Evolutionary conservation across 2,797 vertebrate genomes (phyloP).

Genomic region (Sebastes dallii): DNA sequence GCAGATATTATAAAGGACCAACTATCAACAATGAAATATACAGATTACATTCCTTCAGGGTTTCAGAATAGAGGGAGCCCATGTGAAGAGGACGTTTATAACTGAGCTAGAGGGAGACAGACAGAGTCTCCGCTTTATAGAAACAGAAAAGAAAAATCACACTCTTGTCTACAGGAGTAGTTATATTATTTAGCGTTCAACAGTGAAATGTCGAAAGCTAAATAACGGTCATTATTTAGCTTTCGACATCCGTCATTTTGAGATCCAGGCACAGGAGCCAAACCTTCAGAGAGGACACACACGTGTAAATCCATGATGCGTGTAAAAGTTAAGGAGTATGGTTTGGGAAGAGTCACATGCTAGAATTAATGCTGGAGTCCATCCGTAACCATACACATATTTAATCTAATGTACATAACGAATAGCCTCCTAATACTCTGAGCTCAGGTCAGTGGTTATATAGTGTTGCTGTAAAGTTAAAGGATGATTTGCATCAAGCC

Average conservation of each 20-base stretch:
- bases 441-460: conserved; percentile 58
- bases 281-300: conserved; percentile 7
- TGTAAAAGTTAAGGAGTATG: conserved; percentile 15
- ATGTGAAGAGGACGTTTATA: conserved; percentile 53
- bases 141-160: conserved; percentile 24
- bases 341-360: conserved; percentile 43
- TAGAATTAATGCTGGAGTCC: conserved; percentile 20
- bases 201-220: background rate
- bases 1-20: conserved; percentile 72
- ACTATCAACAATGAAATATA: conserved; percentile 81
- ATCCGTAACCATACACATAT: conserved; percentile 22
- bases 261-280: conserved; percentile 35
- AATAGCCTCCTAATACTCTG: conserved; percentile 24
- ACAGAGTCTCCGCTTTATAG: conserved; percentile 7
- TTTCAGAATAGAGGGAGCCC: conserved; percentile 53
- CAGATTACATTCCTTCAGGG: conserved; percentile 81
- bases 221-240: conserved; percentile 9
- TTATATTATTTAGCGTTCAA: conserved; percentile 29
- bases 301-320: conserved; percentile 32
- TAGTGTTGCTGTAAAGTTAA: conserved; percentile 50
- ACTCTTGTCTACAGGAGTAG: conserved; percentile 32
- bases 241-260: conserved; percentile 29
- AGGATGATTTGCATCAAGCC: conserved; percentile 53
- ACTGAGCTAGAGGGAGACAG: conserved; percentile 40
- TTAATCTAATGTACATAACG: conserved; percentile 32